Base-by-base conservation (phyloP, 2,888 invertebrate genomes). In the Cheilosia pagana region DNA sequence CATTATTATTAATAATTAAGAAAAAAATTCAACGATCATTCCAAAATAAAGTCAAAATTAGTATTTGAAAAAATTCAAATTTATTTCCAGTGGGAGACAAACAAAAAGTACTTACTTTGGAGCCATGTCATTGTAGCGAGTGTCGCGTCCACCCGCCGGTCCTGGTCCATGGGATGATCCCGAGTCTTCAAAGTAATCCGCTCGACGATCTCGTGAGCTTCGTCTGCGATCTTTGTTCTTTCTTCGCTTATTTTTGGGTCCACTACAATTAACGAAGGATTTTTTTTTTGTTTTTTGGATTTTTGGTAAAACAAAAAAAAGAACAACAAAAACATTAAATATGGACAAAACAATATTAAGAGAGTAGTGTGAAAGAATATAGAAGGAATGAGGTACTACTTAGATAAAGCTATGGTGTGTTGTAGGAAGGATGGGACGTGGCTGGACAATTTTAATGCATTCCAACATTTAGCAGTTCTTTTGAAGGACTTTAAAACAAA, bases 91-190 rank as follows among this genome's bases (percentile, higher is more conserved):
- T 55, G 41, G 25, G 25, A 12, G 23, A 76, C 43, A 16, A 77
- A 77, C 45, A 75, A 45, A 67, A 23, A 79, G 16, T 89, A 94
- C 95, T 95, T 94, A 96, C 96, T 96, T 96, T 91, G 96, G 96
- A 90, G 96, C 96, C 94, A 96, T 95, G 92, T 96, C 96, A 91
- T 95, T 95, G 93, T 96, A 96, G 92, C 96, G 94, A 89, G 95
- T 94, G 91, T 95, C 94, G 87, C 92, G 91, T 86, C 93, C 93
- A 62, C 89, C 89, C 70, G 95, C 94, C 77, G 92, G 92, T 16
- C 93, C 93, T 87, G 91, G 89, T 88, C 91, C 90, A 88, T 94
- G 91, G 87, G 92, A 89, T 89, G 90, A 91, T 74, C 90, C 89
- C 91, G 92, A 89, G 89, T 92, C 91, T 89, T 92, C 89, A 92